Evolutionary conservation across 1,140 invertebrate species (phyloP).

Genomic region (Cyclargus thomasi): DNA sequence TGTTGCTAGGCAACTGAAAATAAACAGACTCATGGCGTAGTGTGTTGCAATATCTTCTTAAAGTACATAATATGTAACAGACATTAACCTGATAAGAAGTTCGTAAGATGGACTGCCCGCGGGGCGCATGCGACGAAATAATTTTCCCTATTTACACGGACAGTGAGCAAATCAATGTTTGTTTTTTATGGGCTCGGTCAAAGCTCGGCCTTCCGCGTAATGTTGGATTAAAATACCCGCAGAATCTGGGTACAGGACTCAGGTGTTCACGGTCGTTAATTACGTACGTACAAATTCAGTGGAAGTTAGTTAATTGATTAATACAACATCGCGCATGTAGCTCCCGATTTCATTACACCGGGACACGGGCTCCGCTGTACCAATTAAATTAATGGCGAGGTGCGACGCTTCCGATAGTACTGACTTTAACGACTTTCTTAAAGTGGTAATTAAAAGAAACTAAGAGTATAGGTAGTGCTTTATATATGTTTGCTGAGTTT

Average conservation of each 20-base stretch:
- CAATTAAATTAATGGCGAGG: constrained; percentile 28
- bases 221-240: too few species aligned
- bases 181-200: too few species aligned
- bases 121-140: too few species aligned
- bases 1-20: too few species aligned
- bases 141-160: too few species aligned
- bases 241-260: constrained; percentile 16
- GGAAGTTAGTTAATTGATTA: constrained; percentile 50
- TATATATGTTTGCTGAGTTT: neutral
- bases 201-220: too few species aligned
- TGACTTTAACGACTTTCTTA: constrained; percentile 4
- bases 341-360: constrained; percentile 39
- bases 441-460: neutral
- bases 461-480: neutral
- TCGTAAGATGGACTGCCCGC: too few species aligned
- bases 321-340: constrained; percentile 44
- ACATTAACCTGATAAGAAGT: too few species aligned
- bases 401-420: neutral
- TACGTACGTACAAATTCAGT: constrained; percentile 46
- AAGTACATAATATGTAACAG: too few species aligned
- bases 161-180: too few species aligned
- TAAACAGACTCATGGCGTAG: too few species aligned
- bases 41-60: too few species aligned
- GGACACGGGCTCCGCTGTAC: constrained; percentile 28
- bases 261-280: constrained; percentile 54